Evolutionary conservation across 2,113 vertebrate genomes (phyloP), one percentile per base, ranked within the genome.

Genomic region (Lamprotornis superbus): DNA sequence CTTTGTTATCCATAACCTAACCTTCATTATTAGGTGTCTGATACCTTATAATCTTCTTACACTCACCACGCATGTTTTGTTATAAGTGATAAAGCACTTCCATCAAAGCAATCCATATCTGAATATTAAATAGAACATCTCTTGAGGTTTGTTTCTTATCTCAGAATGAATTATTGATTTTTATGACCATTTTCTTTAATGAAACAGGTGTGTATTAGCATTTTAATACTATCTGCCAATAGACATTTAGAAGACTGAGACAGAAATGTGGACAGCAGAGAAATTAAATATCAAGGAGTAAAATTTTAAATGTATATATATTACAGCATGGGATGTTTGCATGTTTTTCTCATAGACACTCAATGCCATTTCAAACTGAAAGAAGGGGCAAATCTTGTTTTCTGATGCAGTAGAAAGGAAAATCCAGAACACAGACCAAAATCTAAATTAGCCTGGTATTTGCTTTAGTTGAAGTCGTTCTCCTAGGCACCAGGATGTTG

Each of bases 41-140:
- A 73, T 81, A 22, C 44, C 52, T 86, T 63, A 40, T 24, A 93
- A 88, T 44, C 50, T 59, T 37, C 50, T 59, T 80, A 63, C 5
- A 52, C 7, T 85, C 46, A 47, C 5, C 4, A 47, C 44, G 23
- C 55, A 39, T 22, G 8, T 59, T 85, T 77, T 92, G 12, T 89
- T 85, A 20, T n/a, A 88, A 80, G 27, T 57, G 42, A 87, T 92
- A 81, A 94, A 94, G 20, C 22, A 76, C 31, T 63, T 95, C 37
- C 79, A 83, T 69, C 60, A 93, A 84, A 94, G 47, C 33, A 81
- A 94, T 92, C 12, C 24, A 33, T 80, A 85, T 81, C 81, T 77
- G 74, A 93, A 95, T 90, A 93, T 61, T 83, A 95, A 95, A 87
- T 69, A 81, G 31, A 81, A 86, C 6, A 15, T 56, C 33, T 92